Conservation (phyloP, 2,797 vertebrate species). For the Coccyzus lansbergi region DNA sequence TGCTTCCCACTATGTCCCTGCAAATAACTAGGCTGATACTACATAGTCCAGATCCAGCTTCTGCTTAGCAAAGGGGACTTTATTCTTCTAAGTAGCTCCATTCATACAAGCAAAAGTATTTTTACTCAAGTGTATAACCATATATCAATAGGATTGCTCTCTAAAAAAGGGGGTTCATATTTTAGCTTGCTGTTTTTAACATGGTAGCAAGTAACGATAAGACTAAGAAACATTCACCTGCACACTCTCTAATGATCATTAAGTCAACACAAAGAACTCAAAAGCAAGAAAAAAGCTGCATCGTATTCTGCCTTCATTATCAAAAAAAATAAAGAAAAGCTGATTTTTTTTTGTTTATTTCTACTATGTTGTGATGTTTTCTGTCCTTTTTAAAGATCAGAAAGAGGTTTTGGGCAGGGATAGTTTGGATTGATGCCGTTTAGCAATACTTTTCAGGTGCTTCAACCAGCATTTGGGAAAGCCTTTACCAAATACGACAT, state of each 20-base stretch:
- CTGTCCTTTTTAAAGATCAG: neutral
- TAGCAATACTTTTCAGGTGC: neutral
- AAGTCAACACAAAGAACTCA: neutral
- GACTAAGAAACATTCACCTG: neutral
- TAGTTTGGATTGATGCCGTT: neutral
- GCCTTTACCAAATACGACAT: neutral
- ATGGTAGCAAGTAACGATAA: neutral
- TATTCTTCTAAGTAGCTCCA: neutral
- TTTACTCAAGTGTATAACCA: neutral
- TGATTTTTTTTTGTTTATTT: neutral
- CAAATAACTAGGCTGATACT: slow-evolving; percentile 10
- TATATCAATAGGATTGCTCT: neutral
- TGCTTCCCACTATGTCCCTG: slow-evolving; percentile 7
- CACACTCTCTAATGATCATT: neutral
- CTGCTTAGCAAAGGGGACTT: neutral
- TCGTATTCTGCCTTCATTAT: neutral
- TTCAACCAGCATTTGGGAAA: neutral
- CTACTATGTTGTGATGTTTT: neutral
- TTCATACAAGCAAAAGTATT: neutral
- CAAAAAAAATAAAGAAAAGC: neutral
- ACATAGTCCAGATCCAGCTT: neutral
- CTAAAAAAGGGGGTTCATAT: neutral
- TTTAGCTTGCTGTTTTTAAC: neutral
- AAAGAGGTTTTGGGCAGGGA: accelerated
- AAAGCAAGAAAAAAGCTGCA: neutral